These are phyloP conservation scores for Anodontia alba DNA, from an alignment of 2,888 invertebrate genomes.

Conservation along the genomic window DNA sequence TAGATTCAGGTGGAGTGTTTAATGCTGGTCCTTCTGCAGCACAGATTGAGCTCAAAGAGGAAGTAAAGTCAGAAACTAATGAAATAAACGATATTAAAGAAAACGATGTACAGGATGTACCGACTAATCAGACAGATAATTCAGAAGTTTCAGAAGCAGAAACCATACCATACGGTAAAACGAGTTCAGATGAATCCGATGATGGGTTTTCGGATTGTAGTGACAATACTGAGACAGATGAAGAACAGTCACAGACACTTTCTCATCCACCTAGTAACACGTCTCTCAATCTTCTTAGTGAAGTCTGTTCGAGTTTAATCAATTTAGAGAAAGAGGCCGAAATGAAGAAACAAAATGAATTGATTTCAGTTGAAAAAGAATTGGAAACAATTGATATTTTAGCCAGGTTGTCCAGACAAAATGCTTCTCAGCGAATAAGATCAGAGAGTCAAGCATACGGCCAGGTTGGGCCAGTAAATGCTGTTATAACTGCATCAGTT, in stretches of 20 bases:
- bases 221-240: conserved; percentile 47
- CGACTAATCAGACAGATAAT: not conserved
- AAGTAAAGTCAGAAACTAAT: not conserved
- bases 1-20: conserved; percentile 9
- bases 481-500: not conserved
- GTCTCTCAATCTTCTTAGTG: conserved; percentile 42
- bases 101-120: not conserved
- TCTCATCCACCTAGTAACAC: conserved; percentile 11
- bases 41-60: not conserved
- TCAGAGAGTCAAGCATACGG: not conserved
- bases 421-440: not conserved
- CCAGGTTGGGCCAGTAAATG: not conserved
- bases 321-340: conserved; percentile 58
- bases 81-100: too few species aligned
- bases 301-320: conserved; percentile 56
- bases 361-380: conserved; percentile 51
- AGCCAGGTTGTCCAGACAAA: conserved; percentile 36
- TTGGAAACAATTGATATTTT: conserved; percentile 61
- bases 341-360: conserved; percentile 43
- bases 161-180: conserved; percentile 21
- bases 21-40: not conserved
- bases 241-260: conserved; percentile 36
- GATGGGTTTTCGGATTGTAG: conserved; percentile 25
- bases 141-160: not conserved
- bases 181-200: conserved; percentile 15